Conservation (phyloP, 2,888 invertebrate species). For the Crematogaster levior region DNA sequence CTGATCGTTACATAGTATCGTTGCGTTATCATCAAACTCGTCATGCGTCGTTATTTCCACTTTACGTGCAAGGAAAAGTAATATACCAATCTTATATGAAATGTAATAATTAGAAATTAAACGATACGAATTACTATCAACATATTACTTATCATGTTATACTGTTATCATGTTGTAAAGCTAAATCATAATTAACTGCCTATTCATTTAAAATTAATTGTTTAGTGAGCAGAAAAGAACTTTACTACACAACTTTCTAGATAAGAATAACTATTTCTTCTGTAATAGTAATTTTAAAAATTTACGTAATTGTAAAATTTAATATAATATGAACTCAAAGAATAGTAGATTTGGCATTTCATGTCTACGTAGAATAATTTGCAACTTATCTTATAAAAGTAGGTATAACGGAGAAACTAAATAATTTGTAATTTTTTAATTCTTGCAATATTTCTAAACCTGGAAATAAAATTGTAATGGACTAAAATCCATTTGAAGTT, state of each 20-base stretch:
- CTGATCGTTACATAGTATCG: slow-evolving; percentile 39
- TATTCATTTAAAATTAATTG: neutral
- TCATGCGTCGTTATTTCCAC: slow-evolving; percentile 8
- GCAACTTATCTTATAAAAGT: neutral
- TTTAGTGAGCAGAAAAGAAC: neutral
- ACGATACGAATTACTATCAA: neutral
- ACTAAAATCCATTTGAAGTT: neutral
- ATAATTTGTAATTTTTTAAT: neutral
- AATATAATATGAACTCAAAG: neutral
- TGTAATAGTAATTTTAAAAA: neutral
- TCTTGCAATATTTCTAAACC: neutral
- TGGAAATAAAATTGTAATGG: neutral
- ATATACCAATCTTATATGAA: neutral
- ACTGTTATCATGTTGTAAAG: no score
- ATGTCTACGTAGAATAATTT: neutral
- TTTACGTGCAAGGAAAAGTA: neutral
- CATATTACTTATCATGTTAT: no score
- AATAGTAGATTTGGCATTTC: neutral
- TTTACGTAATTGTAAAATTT: no score
- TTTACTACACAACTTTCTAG: neutral
- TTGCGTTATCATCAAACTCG: slow-evolving; percentile 7
- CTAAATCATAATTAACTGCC: no score
- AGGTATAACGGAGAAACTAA: neutral
- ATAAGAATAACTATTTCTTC: neutral
- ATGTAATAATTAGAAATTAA: slow-evolving; percentile 5